These are phyloP conservation scores for Megaustenia siamemsis DNA, from an alignment of 2,888 invertebrate genomes.

Conservation along the genomic window DNA sequence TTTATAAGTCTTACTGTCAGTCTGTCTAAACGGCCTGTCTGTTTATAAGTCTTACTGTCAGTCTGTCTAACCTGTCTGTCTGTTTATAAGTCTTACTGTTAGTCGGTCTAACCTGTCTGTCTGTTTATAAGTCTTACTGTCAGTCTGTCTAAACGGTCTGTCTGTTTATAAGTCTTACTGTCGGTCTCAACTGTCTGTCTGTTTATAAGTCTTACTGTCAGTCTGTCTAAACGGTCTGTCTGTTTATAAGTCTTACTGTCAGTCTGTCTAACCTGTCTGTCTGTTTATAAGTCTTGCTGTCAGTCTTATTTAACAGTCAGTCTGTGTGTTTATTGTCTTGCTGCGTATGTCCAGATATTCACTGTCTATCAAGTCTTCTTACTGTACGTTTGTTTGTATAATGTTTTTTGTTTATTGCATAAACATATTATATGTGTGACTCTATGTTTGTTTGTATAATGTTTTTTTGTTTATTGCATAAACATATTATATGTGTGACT, in stretches of 20 bases:
- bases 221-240: constrained; percentile 12
- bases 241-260: neutral
- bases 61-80: neutral
- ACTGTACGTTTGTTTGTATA: neutral
- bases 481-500: too few species aligned
- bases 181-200: constrained; percentile 13
- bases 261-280: neutral
- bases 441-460: too few species aligned
- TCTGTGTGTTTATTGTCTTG: too few species aligned
- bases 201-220: neutral
- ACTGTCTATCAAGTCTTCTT: neutral
- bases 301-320: neutral
- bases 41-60: neutral
- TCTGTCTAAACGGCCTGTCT: neutral
- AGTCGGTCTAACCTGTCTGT: neutral
- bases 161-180: constrained; percentile 1
- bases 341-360: neutral
- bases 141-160: neutral
- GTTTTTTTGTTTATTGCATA: too few species aligned
- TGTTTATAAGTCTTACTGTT: neutral
- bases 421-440: neutral
- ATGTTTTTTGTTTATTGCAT: neutral
- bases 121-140: neutral
- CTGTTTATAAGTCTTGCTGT: neutral
- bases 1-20: neutral